phyloP scores from a whole-genome alignment of 2,113 vertebrate species.

The Centropus bengalensis region DNA sequence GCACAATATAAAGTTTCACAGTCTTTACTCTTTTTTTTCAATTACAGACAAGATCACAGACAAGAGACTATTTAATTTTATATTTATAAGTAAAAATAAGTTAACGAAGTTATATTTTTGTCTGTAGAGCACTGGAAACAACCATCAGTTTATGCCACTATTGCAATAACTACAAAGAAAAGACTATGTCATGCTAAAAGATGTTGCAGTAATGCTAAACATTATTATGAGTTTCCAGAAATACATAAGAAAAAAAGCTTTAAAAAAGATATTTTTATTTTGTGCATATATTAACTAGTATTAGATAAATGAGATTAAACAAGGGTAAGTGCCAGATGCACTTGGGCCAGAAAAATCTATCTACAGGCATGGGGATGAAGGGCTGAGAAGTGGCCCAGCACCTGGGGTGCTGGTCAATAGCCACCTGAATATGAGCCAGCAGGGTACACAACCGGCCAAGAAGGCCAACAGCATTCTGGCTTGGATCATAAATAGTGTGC shows the following conservation, averaged over 20 bases:
- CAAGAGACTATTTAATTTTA: background rate
- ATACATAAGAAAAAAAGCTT: background rate
- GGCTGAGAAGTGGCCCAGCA: background rate
- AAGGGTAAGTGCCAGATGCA: accelerated
- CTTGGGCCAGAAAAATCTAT: background rate
- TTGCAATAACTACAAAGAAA: background rate
- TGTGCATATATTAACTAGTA: background rate
- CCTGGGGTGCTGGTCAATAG: accelerated
- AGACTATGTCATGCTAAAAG: background rate
- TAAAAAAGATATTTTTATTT: background rate
- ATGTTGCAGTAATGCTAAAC: background rate
- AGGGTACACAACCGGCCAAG: background rate
- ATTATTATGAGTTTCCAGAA: background rate
- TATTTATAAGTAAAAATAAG: background rate
- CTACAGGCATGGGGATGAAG: background rate
- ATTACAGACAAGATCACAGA: background rate
- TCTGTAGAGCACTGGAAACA: slow-evolving; percentile 4
- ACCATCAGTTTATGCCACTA: background rate
- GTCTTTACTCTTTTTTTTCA: background rate
- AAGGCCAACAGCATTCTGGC: background rate
- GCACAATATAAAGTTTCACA: background rate
- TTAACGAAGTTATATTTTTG: background rate
- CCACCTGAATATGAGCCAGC: accelerated
- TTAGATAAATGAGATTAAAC: background rate
- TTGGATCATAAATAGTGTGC: accelerated